phyloP scores from a whole-genome alignment of 2,888 invertebrate species.

The Dasysyrphus albostriatus region DNA sequence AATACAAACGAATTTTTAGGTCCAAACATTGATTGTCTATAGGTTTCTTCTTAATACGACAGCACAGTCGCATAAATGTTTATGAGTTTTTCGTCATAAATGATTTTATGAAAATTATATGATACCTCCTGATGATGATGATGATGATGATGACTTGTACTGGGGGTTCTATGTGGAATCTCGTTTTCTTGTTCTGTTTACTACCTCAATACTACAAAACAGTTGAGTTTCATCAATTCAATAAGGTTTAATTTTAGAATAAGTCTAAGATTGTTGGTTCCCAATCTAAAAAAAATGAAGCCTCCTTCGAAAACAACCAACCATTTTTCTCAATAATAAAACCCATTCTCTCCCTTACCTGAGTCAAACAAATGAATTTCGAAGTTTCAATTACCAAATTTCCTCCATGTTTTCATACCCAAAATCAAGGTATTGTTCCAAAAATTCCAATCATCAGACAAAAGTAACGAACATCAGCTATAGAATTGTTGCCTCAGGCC shows the following conservation, averaged over 20 bases:
- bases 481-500: constrained; percentile 15
- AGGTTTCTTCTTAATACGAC: neutral
- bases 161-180: neutral
- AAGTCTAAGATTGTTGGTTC: too few relatives aligned
- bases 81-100: constrained; percentile 53
- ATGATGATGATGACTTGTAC: neutral
- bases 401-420: neutral
- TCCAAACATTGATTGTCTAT: neutral
- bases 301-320: too few relatives aligned
- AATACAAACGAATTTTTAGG: constrained; percentile 2
- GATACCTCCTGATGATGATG: constrained; percentile 47
- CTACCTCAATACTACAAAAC: too few relatives aligned
- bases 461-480: constrained; percentile 46
- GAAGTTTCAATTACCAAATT: constrained; percentile 17
- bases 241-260: too few relatives aligned
- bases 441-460: constrained; percentile 49
- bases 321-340: neutral
- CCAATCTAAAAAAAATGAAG: too few relatives aligned
- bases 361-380: neutral
- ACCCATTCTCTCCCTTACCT: neutral
- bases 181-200: too few relatives aligned
- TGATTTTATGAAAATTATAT: constrained; percentile 50
- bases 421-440: constrained; percentile 52
- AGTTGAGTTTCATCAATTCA: too few relatives aligned
- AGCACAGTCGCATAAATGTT: constrained; percentile 20